These are phyloP conservation scores for Oreonectes daqikongensis DNA, from an alignment of 2,797 vertebrate species.

Conservation along the genomic window DNA sequence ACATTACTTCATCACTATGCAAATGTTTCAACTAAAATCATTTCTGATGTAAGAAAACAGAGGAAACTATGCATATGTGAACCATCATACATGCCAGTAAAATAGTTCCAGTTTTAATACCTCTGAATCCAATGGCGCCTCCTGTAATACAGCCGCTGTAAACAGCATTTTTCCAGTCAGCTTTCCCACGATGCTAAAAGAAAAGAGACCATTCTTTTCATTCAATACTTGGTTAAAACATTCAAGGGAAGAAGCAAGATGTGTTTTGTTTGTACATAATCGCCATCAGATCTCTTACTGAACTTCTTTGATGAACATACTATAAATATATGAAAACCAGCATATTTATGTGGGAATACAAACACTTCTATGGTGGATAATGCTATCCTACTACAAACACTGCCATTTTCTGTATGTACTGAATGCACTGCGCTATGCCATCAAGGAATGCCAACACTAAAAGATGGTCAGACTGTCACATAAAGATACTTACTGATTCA, in stretches of 20 bases:
- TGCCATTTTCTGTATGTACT: too few relatives aligned
- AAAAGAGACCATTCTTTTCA: conserved; percentile 14
- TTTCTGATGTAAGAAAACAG: not conserved
- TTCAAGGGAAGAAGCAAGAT: not conserved
- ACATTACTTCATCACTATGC: too few relatives aligned
- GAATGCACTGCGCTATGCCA: not conserved
- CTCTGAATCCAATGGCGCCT: conserved; percentile 78
- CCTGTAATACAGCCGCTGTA: conserved; percentile 95
- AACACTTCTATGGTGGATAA: too few relatives aligned
- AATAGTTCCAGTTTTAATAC: not conserved
- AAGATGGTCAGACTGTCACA: not conserved
- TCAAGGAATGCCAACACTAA: too few relatives aligned
- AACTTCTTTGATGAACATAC: not conserved
- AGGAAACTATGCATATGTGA: not conserved
- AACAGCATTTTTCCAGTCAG: conserved; percentile 97
- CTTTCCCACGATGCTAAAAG: conserved; percentile 88
- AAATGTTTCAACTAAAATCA: too few relatives aligned
- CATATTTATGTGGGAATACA: not conserved
- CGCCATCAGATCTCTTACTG: too few relatives aligned
- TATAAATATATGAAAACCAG: not conserved
- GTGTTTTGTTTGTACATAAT: not conserved
- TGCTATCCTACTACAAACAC: too few relatives aligned
- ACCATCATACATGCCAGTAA: not conserved
- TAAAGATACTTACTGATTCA: conserved; percentile 86
- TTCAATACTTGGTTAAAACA: not conserved